Conservation (phyloP, 2,888 invertebrate genomes). For the Tenthredo scrophulariae region DNA sequence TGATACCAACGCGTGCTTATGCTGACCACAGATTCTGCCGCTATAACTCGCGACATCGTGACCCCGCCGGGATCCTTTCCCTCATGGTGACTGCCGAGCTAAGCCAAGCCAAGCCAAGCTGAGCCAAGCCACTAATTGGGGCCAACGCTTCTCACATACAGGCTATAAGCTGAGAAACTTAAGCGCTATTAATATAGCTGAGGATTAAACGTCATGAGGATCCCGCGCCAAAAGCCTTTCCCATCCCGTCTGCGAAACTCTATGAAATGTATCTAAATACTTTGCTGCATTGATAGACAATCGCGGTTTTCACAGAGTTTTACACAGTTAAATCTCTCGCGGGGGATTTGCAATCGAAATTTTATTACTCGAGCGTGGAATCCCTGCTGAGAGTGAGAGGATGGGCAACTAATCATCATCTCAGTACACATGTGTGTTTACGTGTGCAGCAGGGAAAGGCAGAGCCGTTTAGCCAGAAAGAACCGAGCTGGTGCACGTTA, state of each 20-base stretch:
- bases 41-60: conserved; percentile 8
- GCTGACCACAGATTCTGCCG: conserved; percentile 9
- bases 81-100: conserved; percentile 4
- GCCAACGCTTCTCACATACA: conserved; percentile 20
- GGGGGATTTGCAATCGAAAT: not conserved
- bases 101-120: not conserved
- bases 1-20: not conserved
- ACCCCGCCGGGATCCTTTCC: conserved; percentile 25
- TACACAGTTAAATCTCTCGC: not conserved
- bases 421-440: not conserved
- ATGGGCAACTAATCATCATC: conserved; percentile 24
- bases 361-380: not conserved
- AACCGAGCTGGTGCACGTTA: not conserved
- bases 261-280: not conserved
- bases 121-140: conserved; percentile 20
- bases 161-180: conserved; percentile 3
- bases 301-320: not conserved
- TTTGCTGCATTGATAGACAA: not conserved
- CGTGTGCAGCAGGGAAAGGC: not conserved
- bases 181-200: not conserved
- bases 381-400: conserved; percentile 31
- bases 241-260: not conserved
- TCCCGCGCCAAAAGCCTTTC: not conserved
- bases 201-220: not conserved
- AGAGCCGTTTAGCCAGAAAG: conserved; percentile 10